Percentiles rank a stretch among this genome's conserved stretches.
These are phyloP conservation scores for Phoxinus dragarum DNA, from an alignment of 2,797 vertebrate genomes.

Conservation along the genomic window DNA sequence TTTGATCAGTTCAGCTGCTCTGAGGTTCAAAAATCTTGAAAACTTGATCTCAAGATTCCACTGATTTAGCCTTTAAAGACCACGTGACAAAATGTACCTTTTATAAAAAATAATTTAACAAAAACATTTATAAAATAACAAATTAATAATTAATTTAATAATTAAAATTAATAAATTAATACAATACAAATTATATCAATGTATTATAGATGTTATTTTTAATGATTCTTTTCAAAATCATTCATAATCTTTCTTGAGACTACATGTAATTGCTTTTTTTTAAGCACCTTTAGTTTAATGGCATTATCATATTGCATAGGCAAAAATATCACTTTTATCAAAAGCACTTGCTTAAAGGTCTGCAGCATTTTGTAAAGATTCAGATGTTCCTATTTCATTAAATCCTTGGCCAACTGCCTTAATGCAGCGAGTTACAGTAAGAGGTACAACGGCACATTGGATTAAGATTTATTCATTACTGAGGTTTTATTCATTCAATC, in stretches of 20 bases:
- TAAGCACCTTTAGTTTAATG: background rate
- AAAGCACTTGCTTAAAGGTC: constrained; percentile 1
- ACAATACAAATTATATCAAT: background rate
- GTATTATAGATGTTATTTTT: background rate
- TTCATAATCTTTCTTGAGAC: background rate
- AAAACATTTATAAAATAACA: too few species aligned
- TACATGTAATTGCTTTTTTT: background rate
- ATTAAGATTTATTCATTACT: constrained; percentile 38
- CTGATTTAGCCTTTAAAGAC: background rate
- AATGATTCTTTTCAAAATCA: background rate
- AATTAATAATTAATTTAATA: background rate
- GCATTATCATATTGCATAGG: background rate
- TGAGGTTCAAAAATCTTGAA: background rate
- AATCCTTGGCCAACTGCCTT: constrained; percentile 26
- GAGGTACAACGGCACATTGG: constrained; percentile 7
- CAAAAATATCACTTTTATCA: background rate
- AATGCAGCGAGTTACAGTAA: constrained; percentile 22
- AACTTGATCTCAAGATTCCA: background rate
- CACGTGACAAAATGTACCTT: background rate
- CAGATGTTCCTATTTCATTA: constrained; percentile 27
- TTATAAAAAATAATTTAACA: background rate
- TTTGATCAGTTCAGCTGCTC: constrained; percentile 54
- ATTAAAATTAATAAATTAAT: background rate
- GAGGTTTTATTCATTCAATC: constrained; percentile 26
- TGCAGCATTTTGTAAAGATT: constrained; percentile 21